Base-by-base conservation (phyloP, 2,888 invertebrate genomes). In the Cheilosia vulpina region DNA sequence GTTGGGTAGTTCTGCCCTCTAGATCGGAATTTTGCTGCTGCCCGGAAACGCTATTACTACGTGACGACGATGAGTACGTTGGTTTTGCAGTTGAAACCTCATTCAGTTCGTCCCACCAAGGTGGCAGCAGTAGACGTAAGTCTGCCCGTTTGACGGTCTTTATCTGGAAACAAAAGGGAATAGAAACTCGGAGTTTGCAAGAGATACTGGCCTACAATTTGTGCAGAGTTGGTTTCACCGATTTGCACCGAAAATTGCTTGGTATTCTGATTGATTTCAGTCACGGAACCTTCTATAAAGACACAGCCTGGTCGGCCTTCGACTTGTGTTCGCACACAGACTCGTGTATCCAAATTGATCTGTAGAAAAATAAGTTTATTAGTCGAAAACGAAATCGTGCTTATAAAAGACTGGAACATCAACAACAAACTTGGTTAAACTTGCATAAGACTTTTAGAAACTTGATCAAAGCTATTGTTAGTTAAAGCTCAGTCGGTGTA, bases 101-200 rank as follows among this genome's bases (percentile, higher is more conserved):
- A 89, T 96, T 97, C 79, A 99, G 92, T 93, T 99, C 99, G 89
- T 99, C 99, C 93, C 96, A 97, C 99, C 99, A 99, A 0, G 99
- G 99, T 17, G 98, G 98, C 90, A 96, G 95, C 88, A 98, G 93
- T 31, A 99, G 94, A 27, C 99, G 94, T 80, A 99, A 93, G 91
- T 98, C 98, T 4, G 98, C 97, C 45, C 99, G 94, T 90, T 97
- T 96, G 87, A 98, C 97, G 89, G 96, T 89, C 87, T 90, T 90
- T 27, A 89, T 82, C 89, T 90, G 19, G 55, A 21, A 62, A 4
- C 11, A 53, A n/a, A 31, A 7, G 11, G n/a, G 17, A 47, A 38
- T 17, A 34, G 47, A 17, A 21, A 47, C 11, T 15, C 43, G 15
- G 24, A 65, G 19, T 50, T 53, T 13, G 15, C 4, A 19, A 34